Evolutionary conservation across 2,888 invertebrate genomes (phyloP), one percentile per base, ranked within the genome.

Genomic region (Lasioglossum vierecki): DNA sequence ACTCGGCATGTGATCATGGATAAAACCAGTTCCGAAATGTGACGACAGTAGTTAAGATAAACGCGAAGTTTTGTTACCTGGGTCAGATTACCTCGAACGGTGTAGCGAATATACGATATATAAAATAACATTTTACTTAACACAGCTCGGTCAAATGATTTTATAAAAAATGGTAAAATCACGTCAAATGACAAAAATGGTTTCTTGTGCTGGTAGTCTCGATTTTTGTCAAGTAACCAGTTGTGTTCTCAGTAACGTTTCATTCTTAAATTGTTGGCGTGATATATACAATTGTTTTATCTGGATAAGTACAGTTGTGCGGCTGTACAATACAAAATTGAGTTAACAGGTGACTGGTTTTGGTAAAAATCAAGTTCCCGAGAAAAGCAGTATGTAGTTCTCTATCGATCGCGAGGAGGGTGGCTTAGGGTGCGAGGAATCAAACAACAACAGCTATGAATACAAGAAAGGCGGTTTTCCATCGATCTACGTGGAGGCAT

Each of bases 401-500:
- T 0, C 9, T 4, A 70, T 70, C n/a, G 70, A 41, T 70, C 41
- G 41, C 13, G 41, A 13, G n/a, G 13, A 5, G 39, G 39, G 4
- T n/a, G 13, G 41, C 18, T 68, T 9, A 35, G 11, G n/a, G 68
- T 41, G 11, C 70, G 35, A 41, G 41, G 22, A 41, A 70, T 70
- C 41, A 41, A 46, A 35, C 44, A 39, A 2, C 15, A 39, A 46
- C 60, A 30, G 46, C 4, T 46, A 46, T 49, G 63, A 53, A 75
- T 53, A 75, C 30, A 60, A 71, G 71, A 44, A 46, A 74, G 49
- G 79, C 30, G 72, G 73, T 86, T 80, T 82, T 80, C 76, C 68
- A 83, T 78, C 85, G 88, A 90, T 86, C 90, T 85, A 72, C 57
- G 76, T 4, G 49, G 13, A 57, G 60, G 30, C 44, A 39, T 60